These are phyloP conservation scores for Carassius auratus DNA, from an alignment of 2,113 vertebrate genomes.

Conservation along the genomic window DNA sequence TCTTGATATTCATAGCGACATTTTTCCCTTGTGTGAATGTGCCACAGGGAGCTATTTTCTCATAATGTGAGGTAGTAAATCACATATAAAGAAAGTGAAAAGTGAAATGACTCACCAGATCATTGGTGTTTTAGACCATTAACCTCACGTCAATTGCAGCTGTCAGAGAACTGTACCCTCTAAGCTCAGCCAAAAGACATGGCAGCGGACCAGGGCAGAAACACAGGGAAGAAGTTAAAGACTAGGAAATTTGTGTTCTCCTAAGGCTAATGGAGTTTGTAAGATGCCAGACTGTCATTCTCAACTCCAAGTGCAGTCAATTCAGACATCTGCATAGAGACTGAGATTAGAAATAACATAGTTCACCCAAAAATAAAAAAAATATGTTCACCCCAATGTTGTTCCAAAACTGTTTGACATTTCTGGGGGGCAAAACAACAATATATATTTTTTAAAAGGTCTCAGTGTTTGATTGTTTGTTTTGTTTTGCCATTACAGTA, in stretches of 20 bases:
- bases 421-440: too few relatives aligned
- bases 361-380: too few relatives aligned
- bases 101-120: background rate
- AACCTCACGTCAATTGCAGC: slow-evolving; percentile 10
- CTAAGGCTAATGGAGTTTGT: background rate
- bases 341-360: too few relatives aligned
- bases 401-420: too few relatives aligned
- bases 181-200: slow-evolving; percentile 15
- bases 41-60: background rate
- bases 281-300: background rate
- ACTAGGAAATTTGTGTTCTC: background rate
- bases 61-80: background rate
- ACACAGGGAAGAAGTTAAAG: background rate
- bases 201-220: background rate
- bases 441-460: too few relatives aligned
- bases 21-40: background rate
- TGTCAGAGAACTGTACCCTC: background rate
- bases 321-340: background rate
- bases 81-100: slow-evolving; percentile 11
- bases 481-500: background rate
- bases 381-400: too few relatives aligned
- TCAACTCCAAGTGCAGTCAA: background rate
- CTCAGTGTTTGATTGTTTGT: background rate
- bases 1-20: background rate
- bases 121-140: background rate